Base-by-base conservation (phyloP, 2,888 invertebrate species). In the Conchocele bisecta region DNA sequence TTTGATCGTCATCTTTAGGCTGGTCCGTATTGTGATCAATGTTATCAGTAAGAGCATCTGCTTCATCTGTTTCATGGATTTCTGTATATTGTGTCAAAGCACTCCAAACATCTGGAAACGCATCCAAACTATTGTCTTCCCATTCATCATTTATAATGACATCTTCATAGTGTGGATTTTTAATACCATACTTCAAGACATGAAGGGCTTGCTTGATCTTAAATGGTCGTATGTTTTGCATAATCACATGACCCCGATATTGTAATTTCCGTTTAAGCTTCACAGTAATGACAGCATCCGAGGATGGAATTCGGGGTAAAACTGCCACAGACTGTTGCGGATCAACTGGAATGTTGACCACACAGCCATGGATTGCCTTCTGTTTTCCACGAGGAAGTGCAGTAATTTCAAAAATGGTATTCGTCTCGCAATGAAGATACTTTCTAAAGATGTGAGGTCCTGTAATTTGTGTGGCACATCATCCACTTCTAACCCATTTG, bases 371-470 rank as follows among this genome's bases (percentile, higher is more conserved):
- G 11, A 70, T 56, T n/a, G 70, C 64, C 31, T 65, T 70, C 37
- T 64, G 64, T 58, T 64, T 64, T 24, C 70, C 64, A 9, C 70
- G 42, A 17, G 70, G 64, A 35, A 63, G 44, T 13, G 26, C 60
- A 60, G 37, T 20, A 60, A 37, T 56, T 73, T 68, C 64, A 75
- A 69, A 41, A 75, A 75, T n/a, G 71, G 68, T 57, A 75, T 64
- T 24, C 70, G 41, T 59, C 64, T 68, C 20, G 74, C 48, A 22
- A 74, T 59, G 48, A 78, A 54, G 17, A 39, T 37, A 33, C 24
- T 22, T 67, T 78, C 71, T 13, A 78, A 41, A n/a, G 59, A 51
- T 50, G 60, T 71, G 20, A 77, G 46, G 6, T 64, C 50, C 15
- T 58, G 17, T 20, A 69, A 9, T 41, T 31, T 24, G 7, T 63